Base-by-base conservation (phyloP, 2,113 vertebrate genomes). In the Thunnus thynnus region DNA sequence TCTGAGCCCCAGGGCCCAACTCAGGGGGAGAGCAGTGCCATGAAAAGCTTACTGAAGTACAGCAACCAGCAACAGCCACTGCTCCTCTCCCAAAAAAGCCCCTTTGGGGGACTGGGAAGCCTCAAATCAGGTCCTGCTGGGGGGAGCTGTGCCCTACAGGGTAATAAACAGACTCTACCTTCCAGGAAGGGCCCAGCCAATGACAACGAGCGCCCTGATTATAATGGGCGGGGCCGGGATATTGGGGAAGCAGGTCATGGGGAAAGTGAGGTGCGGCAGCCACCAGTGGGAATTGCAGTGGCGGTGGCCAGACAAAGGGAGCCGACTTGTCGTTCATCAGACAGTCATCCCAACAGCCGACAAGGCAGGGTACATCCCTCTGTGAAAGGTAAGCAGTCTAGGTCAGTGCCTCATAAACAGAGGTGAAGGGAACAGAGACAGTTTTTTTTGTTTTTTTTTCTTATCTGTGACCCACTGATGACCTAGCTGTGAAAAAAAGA, bases 41-140 rank as follows among this genome's bases (percentile, higher is more conserved):
- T 99, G 96, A 98, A 98, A 92, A 98, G 94, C 92, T 93, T 99
- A 77, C 95, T 99, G 7, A 98, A 98, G 76, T 99, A 99, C 93
- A 99, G 97, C 95, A 97, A 94, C 89, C 97, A 98, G 88, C 97
- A 96, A 83, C 97, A 97, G 83, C 97, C 97, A 1, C 96, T 98
- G 84, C 96, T 96, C 0, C 95, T 96, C 13, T 96, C 97, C 27
- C 97, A 98, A 92, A 98, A 97, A 90, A 96, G 94, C 2, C 97
- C 97, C 6, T 96, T 98, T 44, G 92, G 97, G 84, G 97, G 98
- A 50, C 90, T 99, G 76, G 96, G 96, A 3, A 88, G 88, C 69
- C 88, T 98, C 86, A 98, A 98, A 92, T 96, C 96, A 4, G 92
- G 90, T 61, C 72, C 91, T 54, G 76, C 92, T 66, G 92, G 92